Evolutionary conservation across 2,888 invertebrate genomes (phyloP), one percentile per base, ranked within the genome.

Genomic region (Drosophila bunnanda): DNA sequence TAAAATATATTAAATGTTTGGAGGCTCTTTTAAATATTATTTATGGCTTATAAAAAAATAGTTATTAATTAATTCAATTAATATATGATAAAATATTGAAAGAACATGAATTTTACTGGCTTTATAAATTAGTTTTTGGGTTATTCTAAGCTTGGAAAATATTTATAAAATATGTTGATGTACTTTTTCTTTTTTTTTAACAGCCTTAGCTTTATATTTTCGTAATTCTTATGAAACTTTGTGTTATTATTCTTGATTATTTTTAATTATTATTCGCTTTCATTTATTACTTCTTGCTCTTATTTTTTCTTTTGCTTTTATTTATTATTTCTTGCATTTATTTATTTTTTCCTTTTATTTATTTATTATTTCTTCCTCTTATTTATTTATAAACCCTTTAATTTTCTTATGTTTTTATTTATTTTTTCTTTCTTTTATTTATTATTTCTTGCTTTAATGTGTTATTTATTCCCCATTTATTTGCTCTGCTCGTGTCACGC

Each of bases 401-500:
- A 0, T 39, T 13, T 9, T 1, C 1, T 20, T 32, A 4, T 0
- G 3, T 13, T 20, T 4, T 17, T 15, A 4, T 25, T 32, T 32
- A 4, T 9, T 9, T 7, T 1, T 10, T 25, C 25, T 25, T 25
- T 25, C 25, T 25, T 25, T 7, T 6, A 1, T 3, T 7, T 5
- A 4, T 30, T 48, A 30, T 30, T 48, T 48, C 17, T 13, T 17
- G 4, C 0, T 20, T 50, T 50, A 0, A 8, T 13, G 1, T 4
- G 20, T 1, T 12, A 8, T 5, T 36, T 4, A 2, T 15, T 8
- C 7, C 1, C 13, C 1, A 4, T 9, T 17, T 5, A 17, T 39
- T 39, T 10, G 2, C 22, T 3, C 2, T 4, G 0, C 3, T 15
- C 52, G 52, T 53, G 66, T 17, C 68, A 70, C 70, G 28, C 17